These are phyloP conservation scores for Gobio occitaniae DNA, from an alignment of 2,797 vertebrate genomes.

Conservation along the genomic window DNA sequence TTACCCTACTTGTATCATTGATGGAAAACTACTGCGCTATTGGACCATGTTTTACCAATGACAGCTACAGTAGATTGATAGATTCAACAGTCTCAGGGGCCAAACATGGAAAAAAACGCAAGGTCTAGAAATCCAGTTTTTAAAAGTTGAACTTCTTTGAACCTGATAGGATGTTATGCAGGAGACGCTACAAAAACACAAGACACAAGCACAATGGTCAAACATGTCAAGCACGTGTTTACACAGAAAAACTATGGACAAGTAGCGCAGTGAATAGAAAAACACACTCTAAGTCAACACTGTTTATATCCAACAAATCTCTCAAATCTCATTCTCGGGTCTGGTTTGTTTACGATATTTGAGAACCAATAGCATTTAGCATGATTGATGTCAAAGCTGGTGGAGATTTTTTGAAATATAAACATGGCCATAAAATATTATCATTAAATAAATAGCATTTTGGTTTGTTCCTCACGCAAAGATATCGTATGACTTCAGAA, in stretches of 20 bases:
- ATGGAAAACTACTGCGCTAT: constrained; percentile 66
- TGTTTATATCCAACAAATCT: constrained; percentile 26
- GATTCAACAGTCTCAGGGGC: constrained; percentile 63
- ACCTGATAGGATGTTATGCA: neutral
- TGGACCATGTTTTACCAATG: constrained; percentile 63
- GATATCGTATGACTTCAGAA: neutral
- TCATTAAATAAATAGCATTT: neutral
- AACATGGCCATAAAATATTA: neutral
- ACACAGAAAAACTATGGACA: neutral
- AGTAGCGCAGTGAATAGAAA: neutral
- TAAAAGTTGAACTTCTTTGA: neutral
- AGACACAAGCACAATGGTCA: neutral
- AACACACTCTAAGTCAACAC: neutral
- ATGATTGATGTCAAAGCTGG: neutral
- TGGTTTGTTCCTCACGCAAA: neutral
- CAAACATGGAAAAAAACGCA: neutral
- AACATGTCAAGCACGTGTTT: neutral
- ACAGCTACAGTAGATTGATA: constrained; percentile 67
- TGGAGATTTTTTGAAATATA: neutral
- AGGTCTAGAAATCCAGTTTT: neutral
- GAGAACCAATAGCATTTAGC: neutral
- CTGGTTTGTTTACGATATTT: neutral
- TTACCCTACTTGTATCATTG: constrained; percentile 58
- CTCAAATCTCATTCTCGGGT: neutral
- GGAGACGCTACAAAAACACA: neutral